phyloP scores from a whole-genome alignment of 2,113 vertebrate species.

The Larimichthys crocea region DNA sequence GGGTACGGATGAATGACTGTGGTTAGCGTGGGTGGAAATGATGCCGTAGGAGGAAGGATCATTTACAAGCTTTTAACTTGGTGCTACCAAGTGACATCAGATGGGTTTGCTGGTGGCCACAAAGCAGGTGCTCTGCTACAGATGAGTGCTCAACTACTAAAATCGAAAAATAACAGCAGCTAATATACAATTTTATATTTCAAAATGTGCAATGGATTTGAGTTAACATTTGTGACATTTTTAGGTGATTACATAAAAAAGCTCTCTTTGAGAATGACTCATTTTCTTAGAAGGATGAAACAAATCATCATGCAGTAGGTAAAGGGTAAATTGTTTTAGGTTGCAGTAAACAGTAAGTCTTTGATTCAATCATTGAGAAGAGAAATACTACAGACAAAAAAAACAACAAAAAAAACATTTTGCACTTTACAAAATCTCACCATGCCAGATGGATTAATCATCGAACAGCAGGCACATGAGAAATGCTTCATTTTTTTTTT shows the following conservation, averaged over 20 bases:
- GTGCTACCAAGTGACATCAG: background rate
- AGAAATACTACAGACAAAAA: background rate
- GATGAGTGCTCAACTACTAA: background rate
- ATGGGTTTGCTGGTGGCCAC: background rate
- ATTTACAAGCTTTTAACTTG: background rate
- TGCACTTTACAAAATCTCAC: background rate
- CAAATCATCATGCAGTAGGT: background rate
- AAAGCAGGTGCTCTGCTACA: background rate
- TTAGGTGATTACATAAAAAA: background rate
- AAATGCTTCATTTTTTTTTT: background rate
- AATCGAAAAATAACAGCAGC: background rate
- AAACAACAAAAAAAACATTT: too few species aligned
- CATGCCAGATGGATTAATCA: background rate
- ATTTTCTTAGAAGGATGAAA: background rate
- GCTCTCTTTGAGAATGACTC: background rate
- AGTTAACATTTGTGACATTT: background rate
- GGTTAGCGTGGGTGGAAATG: background rate
- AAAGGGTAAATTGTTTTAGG: background rate
- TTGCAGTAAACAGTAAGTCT: background rate
- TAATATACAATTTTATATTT: background rate
- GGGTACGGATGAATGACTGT: background rate
- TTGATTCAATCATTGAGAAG: background rate
- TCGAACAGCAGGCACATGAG: background rate
- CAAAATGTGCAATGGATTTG: background rate
- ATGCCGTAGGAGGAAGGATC: background rate